Evolutionary conservation across 1,140 invertebrate species (phyloP).

Genomic region (Penaeus indicus): DNA sequence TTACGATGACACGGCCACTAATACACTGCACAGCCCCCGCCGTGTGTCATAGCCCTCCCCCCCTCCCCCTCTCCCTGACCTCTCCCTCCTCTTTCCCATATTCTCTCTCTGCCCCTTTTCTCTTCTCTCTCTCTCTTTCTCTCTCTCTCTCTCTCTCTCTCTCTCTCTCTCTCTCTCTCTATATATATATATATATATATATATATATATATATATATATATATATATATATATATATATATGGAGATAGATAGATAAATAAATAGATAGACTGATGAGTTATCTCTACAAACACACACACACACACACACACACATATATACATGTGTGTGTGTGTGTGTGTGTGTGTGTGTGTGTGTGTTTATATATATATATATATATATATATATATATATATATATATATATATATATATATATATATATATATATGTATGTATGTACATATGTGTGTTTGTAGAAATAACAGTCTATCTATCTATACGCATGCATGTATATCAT

Average conservation of each 20-base stretch:
- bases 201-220: conserved; percentile 1
- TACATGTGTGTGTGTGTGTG: background rate
- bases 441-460: background rate
- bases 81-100: no score
- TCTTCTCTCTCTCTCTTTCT: no score
- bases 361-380: background rate
- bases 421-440: background rate
- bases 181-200: conserved; percentile 1
- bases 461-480: background rate
- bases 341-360: background rate
- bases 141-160: no score
- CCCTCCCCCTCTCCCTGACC: no score
- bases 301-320: background rate
- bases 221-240: background rate
- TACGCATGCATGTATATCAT: background rate
- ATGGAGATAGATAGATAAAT: conserved; percentile 7
- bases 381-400: background rate
- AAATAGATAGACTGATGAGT: background rate
- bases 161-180: background rate
- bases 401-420: background rate
- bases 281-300: background rate
- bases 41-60: no score
- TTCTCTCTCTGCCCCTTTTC: no score
- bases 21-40: no score
- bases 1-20: no score